phyloP scores from a whole-genome alignment of 2,888 invertebrate species.

The Tuta absoluta region DNA sequence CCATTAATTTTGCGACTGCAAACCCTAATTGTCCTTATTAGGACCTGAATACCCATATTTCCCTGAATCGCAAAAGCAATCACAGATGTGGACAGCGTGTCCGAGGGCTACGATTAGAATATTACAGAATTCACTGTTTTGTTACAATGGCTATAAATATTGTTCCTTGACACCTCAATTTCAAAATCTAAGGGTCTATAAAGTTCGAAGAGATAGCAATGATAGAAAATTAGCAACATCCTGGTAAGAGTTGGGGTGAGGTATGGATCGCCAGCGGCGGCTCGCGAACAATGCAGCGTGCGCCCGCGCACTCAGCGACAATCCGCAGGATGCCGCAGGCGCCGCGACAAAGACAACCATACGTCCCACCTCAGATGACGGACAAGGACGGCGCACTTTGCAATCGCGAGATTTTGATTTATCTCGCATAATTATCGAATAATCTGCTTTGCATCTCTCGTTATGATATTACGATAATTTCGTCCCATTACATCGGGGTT shows the following conservation, averaged over 20 bases:
- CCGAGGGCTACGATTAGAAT: constrained; percentile 60
- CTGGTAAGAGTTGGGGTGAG: constrained; percentile 75
- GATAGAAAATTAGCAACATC: constrained; percentile 80
- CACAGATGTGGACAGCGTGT: constrained; percentile 36
- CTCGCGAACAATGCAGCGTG: constrained; percentile 63
- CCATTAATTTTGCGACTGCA: constrained; percentile 18
- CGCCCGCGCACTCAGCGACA: constrained; percentile 61
- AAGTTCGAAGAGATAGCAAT: constrained; percentile 73
- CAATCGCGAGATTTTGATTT: constrained; percentile 74
- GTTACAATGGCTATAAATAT: constrained; percentile 68
- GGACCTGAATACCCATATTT: constrained; percentile 19
- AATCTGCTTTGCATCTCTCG: constrained; percentile 80
- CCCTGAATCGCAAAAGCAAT: constrained; percentile 16
- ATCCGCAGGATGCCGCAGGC: constrained; percentile 54
- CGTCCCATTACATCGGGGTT: constrained; percentile 74
- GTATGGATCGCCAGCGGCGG: constrained; percentile 72
- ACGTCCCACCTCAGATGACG: constrained; percentile 38
- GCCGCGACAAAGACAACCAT: constrained; percentile 50
- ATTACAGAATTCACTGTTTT: constrained; percentile 51
- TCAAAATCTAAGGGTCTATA: constrained; percentile 72
- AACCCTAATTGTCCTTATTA: constrained; percentile 25
- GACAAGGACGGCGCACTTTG: constrained; percentile 53
- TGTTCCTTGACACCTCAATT: constrained; percentile 76
- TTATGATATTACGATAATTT: constrained; percentile 80
- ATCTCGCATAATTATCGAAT: constrained; percentile 78